Base-by-base conservation (phyloP, 1,140 invertebrate species). In the Drosophila kohkoa region DNA sequence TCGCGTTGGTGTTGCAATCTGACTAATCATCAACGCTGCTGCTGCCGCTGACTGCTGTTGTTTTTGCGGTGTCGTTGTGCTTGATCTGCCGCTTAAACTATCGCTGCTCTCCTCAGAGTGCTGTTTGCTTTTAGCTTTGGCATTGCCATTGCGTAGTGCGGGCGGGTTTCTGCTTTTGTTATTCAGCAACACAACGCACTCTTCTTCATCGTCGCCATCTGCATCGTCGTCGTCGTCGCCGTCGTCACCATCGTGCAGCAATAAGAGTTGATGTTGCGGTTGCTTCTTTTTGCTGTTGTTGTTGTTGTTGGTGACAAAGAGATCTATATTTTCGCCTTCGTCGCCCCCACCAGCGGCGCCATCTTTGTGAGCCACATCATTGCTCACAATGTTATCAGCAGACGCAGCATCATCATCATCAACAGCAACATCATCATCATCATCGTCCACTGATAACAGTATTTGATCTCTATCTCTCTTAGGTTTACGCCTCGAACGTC, bases 371-470 rank as follows among this genome's bases (percentile, higher is more conserved):
- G 46, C 62, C 43, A 77, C 62, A 59, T 30, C 68, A 45, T 66
- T 66, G 25, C 11, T 20, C 32, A 0, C 52, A 57, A 67, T 46
- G 48, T 63, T 76, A 38, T 57, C 66, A 45, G 30, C 59, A 25
- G 20, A 25, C 20, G 20, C 20, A 25, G 20, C 20, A 25, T 4
- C 62, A 58, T 28, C 67, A 41, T 66, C 66, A 38, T 8, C 35
- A 38, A 3, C 35, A 38, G 2, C 35, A 38, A 10, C 2, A 48
- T 75, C 64, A 28, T 77, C 66, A 16, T 75, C 67, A 35, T 91
- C 82, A 20, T 91, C 81, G 48, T 88, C 79, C n/a, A 92, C 79
- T 54, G 90, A 86, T 74, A 92, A 74, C 4, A 92, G 71, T 48
- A 89, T 71, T 30, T 79, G 81, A 64, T 86, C 79, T 58, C 88